Evolutionary conservation across 2,888 invertebrate genomes (phyloP).

Genomic region (Mechanitis messenoides): DNA sequence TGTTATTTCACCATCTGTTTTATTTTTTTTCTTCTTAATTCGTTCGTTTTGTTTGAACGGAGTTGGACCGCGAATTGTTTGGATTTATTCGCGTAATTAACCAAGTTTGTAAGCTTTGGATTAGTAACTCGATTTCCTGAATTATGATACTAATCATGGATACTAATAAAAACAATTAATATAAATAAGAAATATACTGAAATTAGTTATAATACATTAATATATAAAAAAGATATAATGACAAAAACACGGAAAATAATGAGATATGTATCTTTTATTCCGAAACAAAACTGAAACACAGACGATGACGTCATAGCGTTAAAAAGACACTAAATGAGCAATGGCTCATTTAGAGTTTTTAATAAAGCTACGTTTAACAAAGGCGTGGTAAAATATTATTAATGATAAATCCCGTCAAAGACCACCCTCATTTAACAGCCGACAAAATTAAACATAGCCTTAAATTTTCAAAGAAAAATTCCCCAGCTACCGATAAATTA

Average conservation of each 20-base stretch:
- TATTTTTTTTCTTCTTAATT: conserved; percentile 63
- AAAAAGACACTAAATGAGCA: neutral
- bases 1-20: conserved; percentile 67
- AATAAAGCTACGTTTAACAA: conserved; percentile 22
- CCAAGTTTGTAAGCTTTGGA: conserved; percentile 68
- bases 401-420: conserved; percentile 37
- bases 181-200: no score
- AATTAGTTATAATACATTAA: no score
- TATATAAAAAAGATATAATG: no score
- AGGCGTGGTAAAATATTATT: conserved; percentile 40
- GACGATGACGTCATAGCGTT: no score
- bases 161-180: conserved; percentile 31
- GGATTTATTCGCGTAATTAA: conserved; percentile 76
- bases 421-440: conserved; percentile 56
- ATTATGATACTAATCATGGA: conserved; percentile 58
- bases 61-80: conserved; percentile 61
- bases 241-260: neutral
- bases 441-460: conserved; percentile 60
- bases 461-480: conserved; percentile 57
- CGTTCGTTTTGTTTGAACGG: conserved; percentile 57
- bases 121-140: conserved; percentile 64
- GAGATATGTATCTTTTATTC: no score
- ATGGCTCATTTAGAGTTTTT: conserved; percentile 11
- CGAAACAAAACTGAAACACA: neutral
- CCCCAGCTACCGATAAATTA: conserved; percentile 63